Base-by-base conservation (phyloP, 2,113 vertebrate genomes). In the Columba livia region DNA sequence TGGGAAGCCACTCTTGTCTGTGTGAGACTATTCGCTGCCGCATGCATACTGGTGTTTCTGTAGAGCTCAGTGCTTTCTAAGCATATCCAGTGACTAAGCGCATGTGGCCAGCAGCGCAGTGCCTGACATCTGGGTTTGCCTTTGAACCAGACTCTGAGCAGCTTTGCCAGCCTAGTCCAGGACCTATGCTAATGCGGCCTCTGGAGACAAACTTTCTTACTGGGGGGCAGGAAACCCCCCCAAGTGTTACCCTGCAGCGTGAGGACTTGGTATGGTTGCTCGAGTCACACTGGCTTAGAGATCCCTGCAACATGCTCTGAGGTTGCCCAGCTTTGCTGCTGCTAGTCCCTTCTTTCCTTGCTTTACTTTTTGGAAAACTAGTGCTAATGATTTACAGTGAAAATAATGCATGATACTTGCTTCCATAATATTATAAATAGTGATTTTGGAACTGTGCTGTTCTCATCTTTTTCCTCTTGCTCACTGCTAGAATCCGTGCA, bases 371-470 rank as follows among this genome's bases (percentile, higher is more conserved):
- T 61, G 65, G 79, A 81, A 78, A 92, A 44, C 53, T 65, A 23
- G 19, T 57, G 21, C n/a, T 72, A 19, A 20, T 44, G 16, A 19
- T 53, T 80, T 90, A 44, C 53, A 61, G 71, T 61, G 56, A 73
- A 88, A 92, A 51, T 89, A 92, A 40, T 57, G 25, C 72, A 16
- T 12, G 44, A 72, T 84, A 25, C 18, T 91, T 81, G 69, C 66
- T 92, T 84, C 83, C 60, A 29, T 88, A 0, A 0, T 79, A 38
- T 90, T 34, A 58, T 29, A 47, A 40, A 67, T 56, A 87, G 54
- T 74, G 94, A 64, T 83, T 94, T 71, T 84, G 90, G 84, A 92
- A 74, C 34, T 36, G 19, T 50, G 65, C 38, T 96, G n/a, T 75
- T 88, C 48, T 90, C 13, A 2, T 64, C 48, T 87, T 75, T 94